Base-by-base conservation (phyloP, 2,113 vertebrate species). In the Nothobranchius kuhntae region DNA sequence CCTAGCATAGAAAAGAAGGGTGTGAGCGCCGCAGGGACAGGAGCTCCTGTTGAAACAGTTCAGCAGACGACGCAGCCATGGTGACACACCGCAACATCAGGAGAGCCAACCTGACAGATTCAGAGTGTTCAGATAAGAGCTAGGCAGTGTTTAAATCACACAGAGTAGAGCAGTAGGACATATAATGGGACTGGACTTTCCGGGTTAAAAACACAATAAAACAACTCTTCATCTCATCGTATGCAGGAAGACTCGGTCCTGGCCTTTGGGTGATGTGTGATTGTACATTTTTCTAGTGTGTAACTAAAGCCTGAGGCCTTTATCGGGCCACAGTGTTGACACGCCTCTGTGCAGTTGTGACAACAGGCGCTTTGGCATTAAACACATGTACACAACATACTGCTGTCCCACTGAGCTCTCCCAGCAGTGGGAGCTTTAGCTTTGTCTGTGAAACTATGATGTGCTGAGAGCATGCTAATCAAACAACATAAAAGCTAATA, bases 81-180 rank as follows among this genome's bases (percentile, higher is more conserved):
- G 56, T 68, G 80, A 71, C 68, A 74, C 61, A 74, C 26, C 59
- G 57, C 71, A 70, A 65, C 80, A 65, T 74, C 55, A 53, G 72
- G 1, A 53, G 45, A 83, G 65, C 65, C 60, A 53, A 74, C 59
- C 40, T 61, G 72, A 82, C 82, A 81, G 76, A 78, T 82, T 75
- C 68, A 62, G 78, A 80, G 68, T 76, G 45, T 38, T 9, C 44
- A 42, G 73, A 76, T 65, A 69, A 68, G 69, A 75, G 65, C 70
- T 78, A 45, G 75, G 67, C 15, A 14, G 30, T 68, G 62, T 21
- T 40, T 55, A 65, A 61, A 64, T 17, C 9, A 54, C 30, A 56
- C 46, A 45, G 53, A 53, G 45, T 6, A 4, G 53, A n/a, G 36
- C 26, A 2, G 36, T 65, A 46, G 4, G 15, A 36, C 42, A 61